A percentile compares a stretch with the other conserved stretches of the same genome.
Conservation (phyloP, 53 echinoderm and acorn worm species). For the Paracentrotus lividus region DNA sequence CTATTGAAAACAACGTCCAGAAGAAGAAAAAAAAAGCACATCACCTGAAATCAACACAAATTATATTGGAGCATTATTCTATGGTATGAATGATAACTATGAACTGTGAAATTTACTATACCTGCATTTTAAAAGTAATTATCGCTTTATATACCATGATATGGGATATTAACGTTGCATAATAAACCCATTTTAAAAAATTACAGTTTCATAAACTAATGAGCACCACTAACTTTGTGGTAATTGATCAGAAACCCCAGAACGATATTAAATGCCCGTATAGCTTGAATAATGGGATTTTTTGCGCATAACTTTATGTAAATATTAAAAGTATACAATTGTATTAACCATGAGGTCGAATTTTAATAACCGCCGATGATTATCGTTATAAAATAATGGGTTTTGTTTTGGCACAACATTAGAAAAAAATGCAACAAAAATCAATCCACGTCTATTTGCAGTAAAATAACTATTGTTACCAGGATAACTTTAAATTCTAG, state of each 20-base stretch:
- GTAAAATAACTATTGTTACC: too few relatives aligned
- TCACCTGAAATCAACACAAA: not conserved
- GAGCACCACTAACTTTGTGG: too few relatives aligned
- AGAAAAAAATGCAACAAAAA: too few relatives aligned
- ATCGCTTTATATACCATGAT: not conserved
- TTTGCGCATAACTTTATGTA: not conserved
- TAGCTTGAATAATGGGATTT: not conserved
- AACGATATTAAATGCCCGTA: slow-evolving; percentile 6
- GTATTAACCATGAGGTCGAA: too few relatives aligned
- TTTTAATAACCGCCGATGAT: too few relatives aligned
- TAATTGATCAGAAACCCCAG: not conserved
- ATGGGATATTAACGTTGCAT: not conserved
- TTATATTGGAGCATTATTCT: not conserved
- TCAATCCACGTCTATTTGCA: too few relatives aligned
- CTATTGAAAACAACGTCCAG: not conserved
- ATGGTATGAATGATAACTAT: not conserved
- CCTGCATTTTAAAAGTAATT: slow-evolving; percentile 2
- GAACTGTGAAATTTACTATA: not conserved
- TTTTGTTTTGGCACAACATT: too few relatives aligned
- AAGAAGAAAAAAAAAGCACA: not conserved
- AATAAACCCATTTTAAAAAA: not conserved
- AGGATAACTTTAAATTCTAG: too few relatives aligned
- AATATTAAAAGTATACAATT: too few relatives aligned
- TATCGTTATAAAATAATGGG: too few relatives aligned
- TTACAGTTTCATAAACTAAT: too few relatives aligned